Evolutionary conservation across 2,113 vertebrate genomes (phyloP).

Genomic region (Conger conger): DNA sequence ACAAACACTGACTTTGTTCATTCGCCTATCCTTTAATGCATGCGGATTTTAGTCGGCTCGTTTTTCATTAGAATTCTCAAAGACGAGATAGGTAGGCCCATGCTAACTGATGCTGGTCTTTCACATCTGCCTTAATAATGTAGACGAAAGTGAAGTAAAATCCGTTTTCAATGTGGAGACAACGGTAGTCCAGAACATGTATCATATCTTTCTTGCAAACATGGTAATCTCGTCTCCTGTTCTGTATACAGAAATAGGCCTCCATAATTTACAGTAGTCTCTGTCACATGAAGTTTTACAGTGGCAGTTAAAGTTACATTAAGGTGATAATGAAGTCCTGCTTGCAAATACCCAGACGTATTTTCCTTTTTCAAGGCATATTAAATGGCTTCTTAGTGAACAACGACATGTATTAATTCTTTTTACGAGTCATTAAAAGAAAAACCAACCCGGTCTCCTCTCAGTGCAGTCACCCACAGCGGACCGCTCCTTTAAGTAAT

Average conservation of each 20-base stretch:
- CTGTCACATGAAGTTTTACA: conserved; percentile 34
- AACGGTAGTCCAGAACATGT: not conserved
- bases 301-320: conserved; percentile 27
- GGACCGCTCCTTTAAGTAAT: conserved; percentile 55
- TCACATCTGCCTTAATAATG: not conserved
- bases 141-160: not conserved
- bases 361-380: conserved; percentile 26
- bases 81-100: not conserved
- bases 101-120: not conserved
- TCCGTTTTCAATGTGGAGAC: not conserved
- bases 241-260: conserved; percentile 3
- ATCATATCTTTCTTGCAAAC: not conserved
- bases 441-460: conserved; percentile 42
- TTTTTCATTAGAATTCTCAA: not conserved
- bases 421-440: conserved; percentile 70
- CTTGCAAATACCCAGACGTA: conserved; percentile 20
- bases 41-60: not conserved
- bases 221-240: not conserved
- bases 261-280: conserved; percentile 26
- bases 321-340: conserved; percentile 29
- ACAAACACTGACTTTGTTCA: not conserved
- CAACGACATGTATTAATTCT: conserved; percentile 63
- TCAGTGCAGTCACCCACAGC: conserved; percentile 54
- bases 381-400: conserved; percentile 44
- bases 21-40: not conserved